Evolutionary conservation across 1,140 invertebrate species (phyloP).

Genomic region (Ceratosolen fusciceps): DNA sequence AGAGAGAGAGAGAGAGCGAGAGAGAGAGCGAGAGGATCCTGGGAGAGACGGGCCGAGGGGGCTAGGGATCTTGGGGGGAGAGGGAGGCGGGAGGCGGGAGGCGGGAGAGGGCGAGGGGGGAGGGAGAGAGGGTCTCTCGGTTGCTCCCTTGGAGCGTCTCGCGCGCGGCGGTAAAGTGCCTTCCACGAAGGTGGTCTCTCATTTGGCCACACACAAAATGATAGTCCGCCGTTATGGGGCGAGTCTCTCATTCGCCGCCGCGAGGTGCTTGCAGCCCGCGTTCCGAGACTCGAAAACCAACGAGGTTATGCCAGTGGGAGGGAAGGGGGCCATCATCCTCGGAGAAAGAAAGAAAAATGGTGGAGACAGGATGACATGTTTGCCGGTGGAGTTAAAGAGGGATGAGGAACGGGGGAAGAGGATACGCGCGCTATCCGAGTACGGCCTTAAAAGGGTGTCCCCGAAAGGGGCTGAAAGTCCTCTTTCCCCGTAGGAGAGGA

Average conservation of each 20-base stretch:
- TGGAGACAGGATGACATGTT: constrained; percentile 54
- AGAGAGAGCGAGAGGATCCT: not conserved
- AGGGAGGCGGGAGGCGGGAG: not conserved
- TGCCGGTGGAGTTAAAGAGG: not conserved
- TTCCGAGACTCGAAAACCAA: constrained; percentile 56
- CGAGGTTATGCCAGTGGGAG: constrained; percentile 55
- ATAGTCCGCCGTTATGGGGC: constrained; percentile 50
- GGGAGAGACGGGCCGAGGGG: not conserved
- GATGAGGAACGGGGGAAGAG: too few relatives aligned
- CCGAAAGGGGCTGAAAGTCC: too few relatives aligned
- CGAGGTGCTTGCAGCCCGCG: constrained; percentile 54
- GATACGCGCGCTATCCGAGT: too few relatives aligned
- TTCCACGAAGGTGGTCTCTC: constrained; percentile 64
- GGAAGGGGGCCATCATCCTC: constrained; percentile 54
- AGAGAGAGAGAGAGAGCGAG: not conserved
- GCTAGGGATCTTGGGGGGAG: not conserved
- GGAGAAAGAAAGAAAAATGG: constrained; percentile 56
- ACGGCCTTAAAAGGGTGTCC: too few relatives aligned
- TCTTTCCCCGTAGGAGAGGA: too few relatives aligned
- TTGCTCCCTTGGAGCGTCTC: constrained; percentile 3
- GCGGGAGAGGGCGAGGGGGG: not conserved
- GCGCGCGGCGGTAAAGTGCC: constrained; percentile 58
- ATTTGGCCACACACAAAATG: constrained; percentile 63
- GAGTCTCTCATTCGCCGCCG: constrained; percentile 47
- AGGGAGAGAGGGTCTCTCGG: not conserved